Conservation (phyloP, 2,113 vertebrate genomes). For the Lycocorax pyrrhopterus region DNA sequence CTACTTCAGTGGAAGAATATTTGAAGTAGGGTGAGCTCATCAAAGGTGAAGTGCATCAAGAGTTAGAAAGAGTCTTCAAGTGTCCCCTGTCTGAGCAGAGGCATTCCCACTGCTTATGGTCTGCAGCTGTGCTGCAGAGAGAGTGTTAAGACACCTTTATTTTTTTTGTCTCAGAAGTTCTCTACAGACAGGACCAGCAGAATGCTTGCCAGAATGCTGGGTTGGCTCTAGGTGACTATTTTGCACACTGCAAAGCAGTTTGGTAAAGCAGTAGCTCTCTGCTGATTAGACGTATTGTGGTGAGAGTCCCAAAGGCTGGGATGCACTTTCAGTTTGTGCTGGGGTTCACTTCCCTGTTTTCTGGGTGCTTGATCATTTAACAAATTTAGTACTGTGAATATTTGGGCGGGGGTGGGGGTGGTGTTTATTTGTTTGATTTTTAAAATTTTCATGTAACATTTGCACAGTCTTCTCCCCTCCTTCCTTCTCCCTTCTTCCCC, state of each 20-base stretch:
- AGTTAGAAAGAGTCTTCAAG: not conserved
- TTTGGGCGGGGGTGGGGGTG: accelerated
- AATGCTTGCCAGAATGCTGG: not conserved
- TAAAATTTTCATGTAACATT: not conserved
- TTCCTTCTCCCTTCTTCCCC: not conserved
- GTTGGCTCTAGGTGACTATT: not conserved
- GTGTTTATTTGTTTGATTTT: not conserved
- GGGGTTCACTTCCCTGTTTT: not conserved
- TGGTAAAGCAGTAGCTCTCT: not conserved
- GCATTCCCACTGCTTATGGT: not conserved
- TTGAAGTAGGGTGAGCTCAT: not conserved
- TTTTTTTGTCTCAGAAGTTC: not conserved
- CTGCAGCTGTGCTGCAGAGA: not conserved
- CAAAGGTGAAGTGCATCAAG: not conserved
- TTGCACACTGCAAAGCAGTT: not conserved
- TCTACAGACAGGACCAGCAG: not conserved
- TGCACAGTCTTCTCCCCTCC: accelerated
- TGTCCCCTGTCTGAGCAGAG: not conserved
- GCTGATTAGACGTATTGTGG: not conserved
- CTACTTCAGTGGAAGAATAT: not conserved
- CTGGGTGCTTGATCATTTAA: not conserved
- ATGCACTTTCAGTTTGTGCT: not conserved
- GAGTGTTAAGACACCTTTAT: not conserved
- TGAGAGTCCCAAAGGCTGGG: not conserved
- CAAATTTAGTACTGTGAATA: not conserved